A percentile compares a stretch with the other conserved stretches of the same genome.
Evolutionary conservation across 2,797 vertebrate genomes (phyloP).

Genomic region (Sebastes diaconus): DNA sequence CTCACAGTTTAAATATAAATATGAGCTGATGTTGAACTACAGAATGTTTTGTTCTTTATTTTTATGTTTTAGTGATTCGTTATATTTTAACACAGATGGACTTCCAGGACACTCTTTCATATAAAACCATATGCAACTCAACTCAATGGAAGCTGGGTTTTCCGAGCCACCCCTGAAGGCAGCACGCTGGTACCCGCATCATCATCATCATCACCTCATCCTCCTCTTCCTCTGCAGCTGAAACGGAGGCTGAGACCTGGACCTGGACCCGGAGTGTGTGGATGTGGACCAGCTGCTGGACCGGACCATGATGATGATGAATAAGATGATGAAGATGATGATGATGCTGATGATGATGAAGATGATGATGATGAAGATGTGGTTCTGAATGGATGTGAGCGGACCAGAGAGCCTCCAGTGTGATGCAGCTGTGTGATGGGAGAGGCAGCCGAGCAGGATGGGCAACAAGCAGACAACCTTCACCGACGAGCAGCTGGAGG

Average conservation of each 20-base stretch:
- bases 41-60: no score
- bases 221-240: neutral
- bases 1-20: no score
- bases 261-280: neutral
- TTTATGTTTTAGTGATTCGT: neutral
- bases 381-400: slow-evolving; percentile 50
- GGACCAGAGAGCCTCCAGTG: slow-evolving; percentile 65
- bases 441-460: slow-evolving; percentile 83
- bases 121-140: no score
- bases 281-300: neutral
- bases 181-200: neutral
- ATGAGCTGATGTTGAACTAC: no score
- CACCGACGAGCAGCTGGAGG: slow-evolving; percentile 94
- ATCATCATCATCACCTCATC: no score
- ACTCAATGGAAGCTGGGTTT: neutral
- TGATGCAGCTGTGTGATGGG: slow-evolving; percentile 80
- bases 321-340: no score
- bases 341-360: no score
- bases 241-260: neutral
- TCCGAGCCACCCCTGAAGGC: neutral
- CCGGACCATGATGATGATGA: neutral
- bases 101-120: no score
- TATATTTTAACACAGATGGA: no score
- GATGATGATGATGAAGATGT: neutral
- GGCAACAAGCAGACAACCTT: slow-evolving; percentile 96